Percentiles rank a stretch among this genome's conserved stretches.
phyloP scores from a whole-genome alignment of 2,113 vertebrate genomes.

The Aldabrachelys gigantea region DNA sequence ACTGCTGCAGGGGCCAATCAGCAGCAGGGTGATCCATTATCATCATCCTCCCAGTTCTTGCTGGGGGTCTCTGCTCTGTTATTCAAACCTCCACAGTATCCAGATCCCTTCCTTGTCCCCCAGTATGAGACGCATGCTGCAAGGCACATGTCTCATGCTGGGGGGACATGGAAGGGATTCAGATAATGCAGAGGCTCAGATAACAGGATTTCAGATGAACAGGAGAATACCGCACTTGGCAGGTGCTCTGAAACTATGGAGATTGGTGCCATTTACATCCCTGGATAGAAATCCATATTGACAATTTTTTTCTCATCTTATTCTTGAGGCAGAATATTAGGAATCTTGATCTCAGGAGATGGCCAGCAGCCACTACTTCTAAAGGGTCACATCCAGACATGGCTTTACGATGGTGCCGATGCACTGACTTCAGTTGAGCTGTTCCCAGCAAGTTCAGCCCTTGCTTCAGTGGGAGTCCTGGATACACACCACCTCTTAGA shows the following conservation, averaged over 20 bases:
- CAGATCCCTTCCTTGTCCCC: background rate
- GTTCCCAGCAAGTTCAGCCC: background rate
- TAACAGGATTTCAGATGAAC: background rate
- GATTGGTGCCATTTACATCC: background rate
- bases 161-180: background rate
- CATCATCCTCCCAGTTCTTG: no score
- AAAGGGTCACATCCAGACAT: fast-evolving
- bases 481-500: background rate
- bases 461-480: background rate
- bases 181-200: background rate
- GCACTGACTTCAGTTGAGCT: background rate
- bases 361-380: background rate
- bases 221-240: background rate
- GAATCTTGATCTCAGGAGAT: background rate
- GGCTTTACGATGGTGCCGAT: background rate
- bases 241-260: background rate
- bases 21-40: background rate
- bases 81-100: background rate
- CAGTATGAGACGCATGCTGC: background rate
- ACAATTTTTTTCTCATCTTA: background rate
- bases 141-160: background rate
- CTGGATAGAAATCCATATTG: background rate
- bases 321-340: background rate
- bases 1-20: background rate
- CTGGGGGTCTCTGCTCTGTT: background rate